Base-by-base conservation (phyloP, 2,888 invertebrate genomes). In the Sturmia bella region DNA sequence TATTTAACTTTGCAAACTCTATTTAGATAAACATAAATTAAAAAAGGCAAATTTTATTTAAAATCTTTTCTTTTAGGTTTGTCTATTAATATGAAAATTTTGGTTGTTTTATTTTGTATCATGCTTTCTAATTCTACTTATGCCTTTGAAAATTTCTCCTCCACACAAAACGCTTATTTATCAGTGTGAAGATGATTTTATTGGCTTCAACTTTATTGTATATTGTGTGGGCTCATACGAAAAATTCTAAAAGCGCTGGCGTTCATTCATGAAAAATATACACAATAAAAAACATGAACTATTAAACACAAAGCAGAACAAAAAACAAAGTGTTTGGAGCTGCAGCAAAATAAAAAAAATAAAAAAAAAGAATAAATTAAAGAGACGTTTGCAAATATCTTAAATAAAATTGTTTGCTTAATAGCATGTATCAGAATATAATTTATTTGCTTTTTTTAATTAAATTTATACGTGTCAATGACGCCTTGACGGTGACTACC, bases 401-500 rank as follows among this genome's bases (percentile, higher is more conserved):
- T 5, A 15, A 15, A 21, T 41, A 45, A 15, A 5, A 17, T 12
- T 0, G 17, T 72, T 17, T 12, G 50, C 27, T 19, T 21, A 11
- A 43, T 43, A 69, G 64, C 57, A 77, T 77, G 77, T 32, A 77
- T 32, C 64, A 43, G 15, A 66, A 61, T 11, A 59, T 61, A n/a
- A 37, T 64, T 39, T 64, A 11, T 12, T 7, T 66, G 4, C 6
- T 72, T 0, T 15, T 80, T 0, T 32, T 80, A 39, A 21, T 76
- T 19, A 70, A 76, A 41, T n/a, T 66, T 15, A 52, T 66, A 59
- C 48, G 56, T 13, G 3, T 52, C 54, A 52, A 11, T 41, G 21
- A 57, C 32, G 76, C 83, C 17, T 75, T 89, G 83, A 84, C 88
- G 83, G 87, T 89, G 15, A 88, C 88, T 32, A 86, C 86, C 19